A percentile compares a stretch with the other conserved stretches of the same genome.
These are phyloP conservation scores for Ditylenchus dipsaci DNA, from an alignment of 1,140 invertebrate species.

Conservation along the genomic window DNA sequence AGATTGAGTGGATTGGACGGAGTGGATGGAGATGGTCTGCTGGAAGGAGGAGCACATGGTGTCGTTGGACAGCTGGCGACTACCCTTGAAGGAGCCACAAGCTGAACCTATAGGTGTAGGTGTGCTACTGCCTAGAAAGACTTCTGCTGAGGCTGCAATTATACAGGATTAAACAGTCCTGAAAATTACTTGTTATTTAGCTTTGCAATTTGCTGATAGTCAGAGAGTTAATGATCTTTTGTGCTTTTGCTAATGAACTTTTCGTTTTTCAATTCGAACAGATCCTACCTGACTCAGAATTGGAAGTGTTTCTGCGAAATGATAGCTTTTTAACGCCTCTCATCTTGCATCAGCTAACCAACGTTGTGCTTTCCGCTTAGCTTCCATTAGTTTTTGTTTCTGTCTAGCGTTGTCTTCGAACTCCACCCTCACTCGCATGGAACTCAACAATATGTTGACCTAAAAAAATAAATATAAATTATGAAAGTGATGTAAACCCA, in stretches of 20 bases:
- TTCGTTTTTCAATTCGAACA: too few species aligned
- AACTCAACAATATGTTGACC: conserved; percentile 24
- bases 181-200: too few species aligned
- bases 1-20: too few species aligned
- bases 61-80: too few species aligned
- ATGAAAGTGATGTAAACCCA: background rate
- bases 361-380: conserved; percentile 24
- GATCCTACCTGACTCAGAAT: background rate
- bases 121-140: background rate
- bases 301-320: conserved; percentile 23
- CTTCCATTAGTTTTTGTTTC: conserved; percentile 17
- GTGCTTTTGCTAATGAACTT: too few species aligned
- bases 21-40: too few species aligned
- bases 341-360: conserved; percentile 24
- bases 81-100: background rate
- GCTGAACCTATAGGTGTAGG: conserved; percentile 1
- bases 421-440: conserved; percentile 21
- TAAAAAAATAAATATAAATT: conserved; percentile 15
- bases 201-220: too few species aligned
- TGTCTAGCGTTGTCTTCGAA: conserved; percentile 26
- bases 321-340: conserved; percentile 15
- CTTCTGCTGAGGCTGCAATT: background rate
- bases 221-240: too few species aligned
- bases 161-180: conserved; percentile 3
- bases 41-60: too few species aligned